Conservation (phyloP, 2,113 vertebrate species). For the Tapirus terrestris region DNA sequence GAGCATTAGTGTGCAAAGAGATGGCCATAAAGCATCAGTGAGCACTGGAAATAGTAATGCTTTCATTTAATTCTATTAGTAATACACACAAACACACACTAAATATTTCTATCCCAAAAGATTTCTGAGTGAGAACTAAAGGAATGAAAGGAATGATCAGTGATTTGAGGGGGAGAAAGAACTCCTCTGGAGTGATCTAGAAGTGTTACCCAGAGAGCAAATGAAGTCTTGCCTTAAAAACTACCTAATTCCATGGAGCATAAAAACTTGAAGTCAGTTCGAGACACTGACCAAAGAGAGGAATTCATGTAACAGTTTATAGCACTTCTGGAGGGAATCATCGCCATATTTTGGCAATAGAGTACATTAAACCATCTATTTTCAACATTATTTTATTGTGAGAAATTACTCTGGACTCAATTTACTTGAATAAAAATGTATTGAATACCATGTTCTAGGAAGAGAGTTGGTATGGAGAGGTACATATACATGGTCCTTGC, state of each 20-base stretch:
- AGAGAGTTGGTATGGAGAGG: background rate
- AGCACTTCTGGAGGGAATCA: background rate
- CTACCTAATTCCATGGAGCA: background rate
- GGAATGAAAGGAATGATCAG: background rate
- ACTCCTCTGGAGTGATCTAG: background rate
- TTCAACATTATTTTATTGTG: background rate
- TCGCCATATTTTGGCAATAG: background rate
- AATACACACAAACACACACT: background rate
- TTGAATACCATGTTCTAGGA: background rate
- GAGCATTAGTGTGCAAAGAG: background rate
- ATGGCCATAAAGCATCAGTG: background rate
- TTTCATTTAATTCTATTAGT: background rate
- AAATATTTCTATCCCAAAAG: background rate
- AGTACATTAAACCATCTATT: background rate
- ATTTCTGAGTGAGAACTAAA: background rate
- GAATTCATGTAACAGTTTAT: background rate
- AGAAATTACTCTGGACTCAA: background rate
- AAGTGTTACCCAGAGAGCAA: background rate
- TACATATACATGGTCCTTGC: background rate
- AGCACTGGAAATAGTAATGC: background rate
- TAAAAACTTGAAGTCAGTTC: background rate
- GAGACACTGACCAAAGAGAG: background rate
- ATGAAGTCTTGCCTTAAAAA: background rate
- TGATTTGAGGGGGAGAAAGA: background rate
- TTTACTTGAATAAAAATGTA: background rate